These are phyloP conservation scores for Spilogale gracilis DNA, from an alignment of 2,113 vertebrate genomes.

Conservation along the genomic window DNA sequence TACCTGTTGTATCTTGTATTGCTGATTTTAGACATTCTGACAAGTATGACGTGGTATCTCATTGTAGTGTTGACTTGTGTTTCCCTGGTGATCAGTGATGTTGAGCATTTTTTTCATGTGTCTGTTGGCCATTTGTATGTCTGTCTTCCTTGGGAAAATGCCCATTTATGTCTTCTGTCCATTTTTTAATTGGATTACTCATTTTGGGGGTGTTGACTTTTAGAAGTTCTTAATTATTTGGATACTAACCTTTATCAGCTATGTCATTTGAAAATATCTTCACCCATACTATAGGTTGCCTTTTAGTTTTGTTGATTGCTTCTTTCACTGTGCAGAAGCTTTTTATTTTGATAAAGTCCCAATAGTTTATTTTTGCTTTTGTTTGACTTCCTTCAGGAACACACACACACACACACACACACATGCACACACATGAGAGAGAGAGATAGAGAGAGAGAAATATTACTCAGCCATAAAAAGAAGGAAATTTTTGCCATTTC, in stretches of 20 bases:
- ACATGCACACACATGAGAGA: no score
- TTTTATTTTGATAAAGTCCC: neutral
- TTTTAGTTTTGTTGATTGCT: neutral
- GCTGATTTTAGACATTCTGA: no score
- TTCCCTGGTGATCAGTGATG: neutral
- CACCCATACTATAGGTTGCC: no score
- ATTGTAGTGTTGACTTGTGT: no score
- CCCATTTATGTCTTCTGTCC: neutral
- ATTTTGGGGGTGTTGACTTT: neutral
- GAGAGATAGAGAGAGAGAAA: neutral
- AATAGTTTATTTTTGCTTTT: neutral
- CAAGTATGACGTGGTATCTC: no score
- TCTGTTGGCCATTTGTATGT: neutral
- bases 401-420: neutral
- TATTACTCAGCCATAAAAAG: neutral
- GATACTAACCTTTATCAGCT: no score
- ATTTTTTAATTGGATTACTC: neutral
- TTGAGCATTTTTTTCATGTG: neutral
- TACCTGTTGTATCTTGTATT: no score
- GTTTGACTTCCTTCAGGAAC: neutral
- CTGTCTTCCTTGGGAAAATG: neutral
- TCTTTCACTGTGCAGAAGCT: neutral
- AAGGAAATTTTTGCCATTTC: neutral
- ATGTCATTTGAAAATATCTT: no score
- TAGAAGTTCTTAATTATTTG: neutral